These are phyloP conservation scores for Ormyrus rosae DNA, from an alignment of 2,888 invertebrate genomes.

Conservation along the genomic window DNA sequence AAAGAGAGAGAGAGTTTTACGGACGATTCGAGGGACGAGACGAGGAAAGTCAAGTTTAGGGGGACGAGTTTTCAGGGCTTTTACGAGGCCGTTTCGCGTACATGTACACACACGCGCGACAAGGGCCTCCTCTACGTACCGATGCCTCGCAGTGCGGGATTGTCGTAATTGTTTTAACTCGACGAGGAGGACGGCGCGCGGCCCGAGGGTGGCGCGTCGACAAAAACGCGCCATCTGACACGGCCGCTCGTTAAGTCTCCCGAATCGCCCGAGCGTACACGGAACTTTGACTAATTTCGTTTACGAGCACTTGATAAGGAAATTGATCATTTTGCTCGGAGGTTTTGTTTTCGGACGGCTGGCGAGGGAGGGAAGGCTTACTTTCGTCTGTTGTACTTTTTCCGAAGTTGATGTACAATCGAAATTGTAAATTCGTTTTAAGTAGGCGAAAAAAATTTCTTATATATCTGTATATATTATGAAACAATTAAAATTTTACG, in stretches of 20 bases:
- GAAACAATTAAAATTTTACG: no score
- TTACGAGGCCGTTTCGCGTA: slow-evolving; percentile 25
- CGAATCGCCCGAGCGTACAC: slow-evolving; percentile 2
- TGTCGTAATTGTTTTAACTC: slow-evolving; percentile 40
- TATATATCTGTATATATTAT: no score
- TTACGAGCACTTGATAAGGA: neutral
- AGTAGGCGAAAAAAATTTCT: no score
- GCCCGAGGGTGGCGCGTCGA: neutral
- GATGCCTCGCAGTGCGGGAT: neutral
- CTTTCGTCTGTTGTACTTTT: no score
- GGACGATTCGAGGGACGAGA: slow-evolving; percentile 29
- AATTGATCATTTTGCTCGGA: slow-evolving; percentile 16
- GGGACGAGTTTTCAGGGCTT: slow-evolving; percentile 36
- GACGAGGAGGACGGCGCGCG: neutral
- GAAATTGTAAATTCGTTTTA: no score
- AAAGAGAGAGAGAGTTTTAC: slow-evolving; percentile 21
- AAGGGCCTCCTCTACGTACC: neutral
- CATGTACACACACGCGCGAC: neutral
- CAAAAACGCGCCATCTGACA: slow-evolving; percentile 22
- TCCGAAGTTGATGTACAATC: no score
- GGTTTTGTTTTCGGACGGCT: no score
- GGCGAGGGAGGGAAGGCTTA: no score
- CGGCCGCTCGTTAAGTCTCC: slow-evolving; percentile 10
- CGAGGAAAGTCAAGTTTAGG: neutral
- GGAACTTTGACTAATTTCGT: slow-evolving; percentile 23